Evolutionary conservation across 2,797 vertebrate genomes (phyloP).

Genomic region (Lutjanus campechanus): DNA sequence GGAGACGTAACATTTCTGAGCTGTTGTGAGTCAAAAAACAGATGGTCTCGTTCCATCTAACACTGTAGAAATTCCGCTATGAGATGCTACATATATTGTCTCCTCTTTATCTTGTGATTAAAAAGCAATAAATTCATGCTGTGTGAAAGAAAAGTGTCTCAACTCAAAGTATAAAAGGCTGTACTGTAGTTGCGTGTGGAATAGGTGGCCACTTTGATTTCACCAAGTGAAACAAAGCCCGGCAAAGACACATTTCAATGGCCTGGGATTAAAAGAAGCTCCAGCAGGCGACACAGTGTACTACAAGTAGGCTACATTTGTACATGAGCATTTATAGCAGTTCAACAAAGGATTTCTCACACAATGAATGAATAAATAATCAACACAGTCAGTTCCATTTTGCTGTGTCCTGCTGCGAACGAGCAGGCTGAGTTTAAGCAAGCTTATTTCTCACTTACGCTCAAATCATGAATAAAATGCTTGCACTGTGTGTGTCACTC

Average conservation of each 20-base stretch:
- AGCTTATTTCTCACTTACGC: neutral
- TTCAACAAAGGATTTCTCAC: slow-evolving; percentile 6
- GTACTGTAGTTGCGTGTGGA: neutral
- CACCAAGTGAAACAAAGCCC: slow-evolving; percentile 2
- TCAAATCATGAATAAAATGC: slow-evolving; percentile 12
- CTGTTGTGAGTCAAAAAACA: slow-evolving; percentile 38
- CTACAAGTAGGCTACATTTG: neutral
- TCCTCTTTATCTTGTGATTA: slow-evolving; percentile 27
- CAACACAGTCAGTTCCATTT: neutral
- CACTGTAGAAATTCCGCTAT: slow-evolving; percentile 4
- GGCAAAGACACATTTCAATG: slow-evolving; percentile 3
- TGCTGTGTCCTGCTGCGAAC: neutral
- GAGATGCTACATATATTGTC: slow-evolving; percentile 23
- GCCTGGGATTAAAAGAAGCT: neutral
- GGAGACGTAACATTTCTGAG: slow-evolving; percentile 23
- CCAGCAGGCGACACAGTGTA: neutral
- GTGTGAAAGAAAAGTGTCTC: neutral
- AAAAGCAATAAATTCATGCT: neutral
- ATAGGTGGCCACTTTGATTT: slow-evolving; percentile 22
- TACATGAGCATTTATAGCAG: neutral
- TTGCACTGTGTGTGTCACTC: neutral
- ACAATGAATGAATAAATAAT: slow-evolving; percentile 8
- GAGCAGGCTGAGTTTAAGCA: slow-evolving; percentile 2
- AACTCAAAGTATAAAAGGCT: neutral
- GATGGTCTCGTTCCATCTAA: slow-evolving; percentile 26